These are phyloP conservation scores for Pocota personata DNA, from an alignment of 2,888 invertebrate genomes.

Conservation along the genomic window DNA sequence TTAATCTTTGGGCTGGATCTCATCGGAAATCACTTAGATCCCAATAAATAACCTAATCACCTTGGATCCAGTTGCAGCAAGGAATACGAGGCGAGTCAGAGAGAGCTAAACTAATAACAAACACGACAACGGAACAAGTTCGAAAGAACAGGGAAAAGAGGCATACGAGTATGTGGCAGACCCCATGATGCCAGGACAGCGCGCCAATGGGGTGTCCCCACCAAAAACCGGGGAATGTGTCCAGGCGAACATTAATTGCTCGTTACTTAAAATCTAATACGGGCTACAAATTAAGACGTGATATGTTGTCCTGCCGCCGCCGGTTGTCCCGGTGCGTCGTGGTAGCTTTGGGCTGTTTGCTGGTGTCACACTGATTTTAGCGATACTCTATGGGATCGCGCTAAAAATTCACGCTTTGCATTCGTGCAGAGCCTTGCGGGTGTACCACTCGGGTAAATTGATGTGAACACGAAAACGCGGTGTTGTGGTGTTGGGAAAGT, in stretches of 20 bases:
- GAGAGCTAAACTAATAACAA: background rate
- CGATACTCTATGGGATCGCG: slow-evolving; percentile 44
- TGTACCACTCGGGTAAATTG: slow-evolving; percentile 53
- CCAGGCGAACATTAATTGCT: slow-evolving; percentile 82
- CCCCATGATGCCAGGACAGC: slow-evolving; percentile 31
- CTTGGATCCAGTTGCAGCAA: slow-evolving; percentile 67
- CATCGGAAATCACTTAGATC: slow-evolving; percentile 83
- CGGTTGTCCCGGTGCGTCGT: background rate
- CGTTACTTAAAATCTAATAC: slow-evolving; percentile 83
- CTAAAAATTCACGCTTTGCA: slow-evolving; percentile 56
- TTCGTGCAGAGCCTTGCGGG: slow-evolving; percentile 66
- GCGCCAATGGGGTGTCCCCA: slow-evolving; percentile 42
- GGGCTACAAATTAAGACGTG: slow-evolving; percentile 83
- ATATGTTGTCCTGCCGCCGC: slow-evolving; percentile 15
- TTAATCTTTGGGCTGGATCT: slow-evolving; percentile 81
- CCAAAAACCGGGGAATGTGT: slow-evolving; percentile 71
- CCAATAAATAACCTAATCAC: slow-evolving; percentile 82
- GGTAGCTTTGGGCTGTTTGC: slow-evolving; percentile 41
- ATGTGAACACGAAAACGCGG: slow-evolving; percentile 61
- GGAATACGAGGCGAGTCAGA: background rate
- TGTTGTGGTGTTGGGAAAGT: background rate
- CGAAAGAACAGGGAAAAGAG: background rate
- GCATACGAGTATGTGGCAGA: background rate
- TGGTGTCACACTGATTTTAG: slow-evolving; percentile 67
- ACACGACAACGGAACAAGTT: slow-evolving; percentile 1